Conservation (phyloP, 2,113 vertebrate genomes). For the Pterocles orientalis region DNA sequence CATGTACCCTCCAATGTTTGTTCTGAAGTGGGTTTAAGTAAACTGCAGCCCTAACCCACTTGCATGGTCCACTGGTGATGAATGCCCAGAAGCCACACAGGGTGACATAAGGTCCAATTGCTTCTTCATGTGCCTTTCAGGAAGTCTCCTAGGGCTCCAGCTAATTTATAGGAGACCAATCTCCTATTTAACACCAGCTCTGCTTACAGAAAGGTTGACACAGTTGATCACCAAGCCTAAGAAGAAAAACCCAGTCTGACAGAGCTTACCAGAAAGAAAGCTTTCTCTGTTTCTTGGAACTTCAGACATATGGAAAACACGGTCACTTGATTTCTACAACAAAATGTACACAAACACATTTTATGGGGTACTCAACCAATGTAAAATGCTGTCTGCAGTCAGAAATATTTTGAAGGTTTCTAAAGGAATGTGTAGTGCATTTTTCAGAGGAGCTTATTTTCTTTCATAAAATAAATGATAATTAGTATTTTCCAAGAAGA, state of each 20-base stretch:
- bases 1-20: not conserved
- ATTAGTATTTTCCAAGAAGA: not conserved
- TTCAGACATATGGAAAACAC: not conserved
- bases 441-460: not conserved
- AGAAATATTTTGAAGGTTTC: not conserved
- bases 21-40: not conserved
- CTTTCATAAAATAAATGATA: not conserved
- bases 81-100: constrained; percentile 33
- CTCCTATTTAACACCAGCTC: constrained; percentile 2
- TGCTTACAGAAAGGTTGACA: not conserved
- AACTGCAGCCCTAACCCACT: constrained; percentile 23
- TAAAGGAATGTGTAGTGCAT: not conserved
- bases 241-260: constrained; percentile 56
- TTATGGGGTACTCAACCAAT: not conserved
- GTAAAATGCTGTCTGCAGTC: constrained; percentile 14
- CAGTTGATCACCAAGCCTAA: constrained; percentile 20
- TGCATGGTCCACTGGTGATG: constrained; percentile 75
- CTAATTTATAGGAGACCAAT: constrained; percentile 36
- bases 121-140: constrained; percentile 68
- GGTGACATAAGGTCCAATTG: constrained; percentile 69
- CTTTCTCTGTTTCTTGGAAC: constrained; percentile 51
- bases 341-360: not conserved
- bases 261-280: constrained; percentile 70
- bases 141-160: constrained; percentile 72
- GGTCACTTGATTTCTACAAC: not conserved